These are phyloP conservation scores for Eutrigla gurnardus DNA, from an alignment of 2,797 vertebrate species.

Conservation along the genomic window DNA sequence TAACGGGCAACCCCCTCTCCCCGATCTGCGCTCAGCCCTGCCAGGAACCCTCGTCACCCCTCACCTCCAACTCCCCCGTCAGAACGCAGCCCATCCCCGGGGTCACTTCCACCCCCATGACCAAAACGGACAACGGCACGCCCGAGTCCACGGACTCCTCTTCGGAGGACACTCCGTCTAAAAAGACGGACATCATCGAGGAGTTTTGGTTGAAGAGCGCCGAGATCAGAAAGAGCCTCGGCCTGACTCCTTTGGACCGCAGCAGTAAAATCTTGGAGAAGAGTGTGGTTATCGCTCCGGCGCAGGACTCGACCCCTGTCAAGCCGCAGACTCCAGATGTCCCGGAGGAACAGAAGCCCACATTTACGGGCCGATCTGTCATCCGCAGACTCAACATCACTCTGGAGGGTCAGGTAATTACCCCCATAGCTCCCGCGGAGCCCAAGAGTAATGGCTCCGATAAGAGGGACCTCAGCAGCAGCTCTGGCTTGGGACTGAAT, in stretches of 20 bases:
- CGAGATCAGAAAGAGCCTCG: slow-evolving; percentile 94
- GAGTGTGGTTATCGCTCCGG: slow-evolving; percentile 63
- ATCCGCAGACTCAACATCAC: slow-evolving; percentile 88
- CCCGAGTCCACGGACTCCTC: slow-evolving; percentile 78
- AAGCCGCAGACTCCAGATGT: slow-evolving; percentile 74
- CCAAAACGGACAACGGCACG: slow-evolving; percentile 74
- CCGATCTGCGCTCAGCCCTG: slow-evolving; percentile 95
- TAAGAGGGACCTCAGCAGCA: slow-evolving; percentile 90
- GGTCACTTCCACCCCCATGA: slow-evolving; percentile 89
- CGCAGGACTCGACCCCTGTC: slow-evolving; percentile 70
- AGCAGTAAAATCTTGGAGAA: slow-evolving; percentile 84
- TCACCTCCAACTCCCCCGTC: slow-evolving; percentile 88
- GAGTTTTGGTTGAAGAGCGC: slow-evolving; percentile 98
- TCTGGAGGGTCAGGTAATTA: slow-evolving; percentile 88
- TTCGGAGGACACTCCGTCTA: slow-evolving; percentile 82
- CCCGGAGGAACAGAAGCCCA: slow-evolving; percentile 82
- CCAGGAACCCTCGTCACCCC: slow-evolving; percentile 86
- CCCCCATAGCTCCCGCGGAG: slow-evolving; percentile 86
- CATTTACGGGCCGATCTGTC: slow-evolving; percentile 81
- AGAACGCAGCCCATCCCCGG: slow-evolving; percentile 90
- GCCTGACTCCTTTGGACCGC: slow-evolving; percentile 90
- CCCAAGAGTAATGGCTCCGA: slow-evolving; percentile 83
- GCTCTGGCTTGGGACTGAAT: slow-evolving; percentile 92
- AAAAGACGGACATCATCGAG: slow-evolving; percentile 91
- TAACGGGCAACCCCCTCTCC: slow-evolving; percentile 82